Percentiles rank a stretch among this genome's conserved stretches.
Conservation (phyloP, 2,113 vertebrate genomes). For the Chiloscyllium plagiosum region DNA sequence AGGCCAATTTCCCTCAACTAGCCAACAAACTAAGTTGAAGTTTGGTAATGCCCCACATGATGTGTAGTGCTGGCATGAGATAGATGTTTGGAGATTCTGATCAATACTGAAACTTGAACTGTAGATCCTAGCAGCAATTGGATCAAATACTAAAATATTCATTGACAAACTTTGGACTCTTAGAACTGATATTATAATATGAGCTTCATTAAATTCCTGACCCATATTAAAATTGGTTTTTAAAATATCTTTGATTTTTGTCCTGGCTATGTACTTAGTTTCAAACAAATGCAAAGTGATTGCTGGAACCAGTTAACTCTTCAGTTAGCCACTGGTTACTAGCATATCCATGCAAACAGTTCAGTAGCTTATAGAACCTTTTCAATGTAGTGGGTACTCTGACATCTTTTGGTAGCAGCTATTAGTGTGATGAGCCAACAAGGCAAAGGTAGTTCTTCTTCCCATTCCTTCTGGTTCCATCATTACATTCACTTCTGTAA, state of each 20-base stretch:
- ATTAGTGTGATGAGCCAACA: not conserved
- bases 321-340: not conserved
- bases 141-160: not conserved
- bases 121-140: not conserved
- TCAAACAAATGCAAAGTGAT: not conserved
- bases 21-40: not conserved
- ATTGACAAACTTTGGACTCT: not conserved
- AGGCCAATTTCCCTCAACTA: not conserved
- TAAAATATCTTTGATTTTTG: not conserved
- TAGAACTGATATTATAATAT: not conserved
- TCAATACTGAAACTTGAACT: not conserved
- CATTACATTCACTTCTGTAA: not conserved
- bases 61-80: not conserved
- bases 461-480: not conserved
- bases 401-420: not conserved
- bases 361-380: not conserved
- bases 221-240: not conserved
- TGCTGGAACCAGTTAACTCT: not conserved
- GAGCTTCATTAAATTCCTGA: not conserved
- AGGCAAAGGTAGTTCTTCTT: not conserved
- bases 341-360: not conserved
- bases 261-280: not conserved
- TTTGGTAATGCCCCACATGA: too few relatives aligned
- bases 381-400: not conserved
- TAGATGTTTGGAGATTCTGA: not conserved